A percentile compares a stretch with the other conserved stretches of the same genome.
Conservation (phyloP, 1,140 invertebrate species). For the Achatina immaculata region DNA sequence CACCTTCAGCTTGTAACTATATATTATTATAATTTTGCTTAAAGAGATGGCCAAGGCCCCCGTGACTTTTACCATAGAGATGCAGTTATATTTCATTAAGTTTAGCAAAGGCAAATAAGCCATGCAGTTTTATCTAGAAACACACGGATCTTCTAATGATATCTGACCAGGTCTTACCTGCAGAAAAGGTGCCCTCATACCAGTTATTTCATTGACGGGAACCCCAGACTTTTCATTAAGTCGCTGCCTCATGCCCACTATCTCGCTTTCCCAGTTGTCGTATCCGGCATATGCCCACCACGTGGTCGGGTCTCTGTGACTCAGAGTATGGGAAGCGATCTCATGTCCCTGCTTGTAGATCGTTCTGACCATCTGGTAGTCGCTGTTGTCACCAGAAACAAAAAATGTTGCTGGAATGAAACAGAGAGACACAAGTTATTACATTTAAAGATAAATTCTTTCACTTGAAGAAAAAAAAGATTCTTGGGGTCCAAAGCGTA, state of each 20-base stretch:
- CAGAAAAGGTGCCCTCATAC: slow-evolving; percentile 54
- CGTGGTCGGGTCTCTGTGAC: slow-evolving; percentile 48
- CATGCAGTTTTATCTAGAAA: too few species aligned
- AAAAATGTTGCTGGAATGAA: slow-evolving; percentile 15
- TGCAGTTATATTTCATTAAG: too few species aligned
- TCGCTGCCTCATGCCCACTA: slow-evolving; percentile 49
- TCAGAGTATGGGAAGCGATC: slow-evolving; percentile 81
- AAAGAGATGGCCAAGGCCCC: too few species aligned
- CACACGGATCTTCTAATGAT: too few species aligned
- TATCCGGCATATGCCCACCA: slow-evolving; percentile 54
- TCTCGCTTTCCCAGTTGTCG: slow-evolving; percentile 47
- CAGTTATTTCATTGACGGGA: slow-evolving; percentile 43
- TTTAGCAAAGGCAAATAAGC: too few species aligned
- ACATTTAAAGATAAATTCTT: background rate
- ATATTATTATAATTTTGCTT: too few species aligned
- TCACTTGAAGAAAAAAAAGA: too few species aligned
- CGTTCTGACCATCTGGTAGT: slow-evolving; percentile 85
- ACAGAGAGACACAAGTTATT: background rate
- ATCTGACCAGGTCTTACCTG: slow-evolving; percentile 34
- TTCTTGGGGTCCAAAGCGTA: too few species aligned
- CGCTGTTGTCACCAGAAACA: slow-evolving; percentile 79
- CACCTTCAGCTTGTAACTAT: too few species aligned
- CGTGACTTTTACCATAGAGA: too few species aligned
- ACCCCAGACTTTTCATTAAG: slow-evolving; percentile 43
- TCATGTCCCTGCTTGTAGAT: slow-evolving; percentile 87